Conservation (phyloP, 2,113 vertebrate genomes). For the Hippocampus zosterae region DNA sequence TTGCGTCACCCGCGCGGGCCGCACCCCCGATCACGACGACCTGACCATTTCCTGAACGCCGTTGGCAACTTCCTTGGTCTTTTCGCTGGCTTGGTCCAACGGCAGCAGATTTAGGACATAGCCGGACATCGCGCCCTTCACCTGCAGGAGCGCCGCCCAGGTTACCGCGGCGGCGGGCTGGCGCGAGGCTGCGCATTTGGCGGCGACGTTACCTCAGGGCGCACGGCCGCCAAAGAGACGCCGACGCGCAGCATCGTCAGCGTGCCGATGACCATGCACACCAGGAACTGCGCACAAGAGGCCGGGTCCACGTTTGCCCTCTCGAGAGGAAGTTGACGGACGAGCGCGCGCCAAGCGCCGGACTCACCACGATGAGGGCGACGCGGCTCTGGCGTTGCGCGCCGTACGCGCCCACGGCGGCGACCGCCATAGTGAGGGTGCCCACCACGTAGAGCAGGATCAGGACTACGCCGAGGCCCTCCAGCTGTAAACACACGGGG, state of each 20-base stretch:
- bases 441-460: neutral
- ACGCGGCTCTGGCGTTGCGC: neutral
- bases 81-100: neutral
- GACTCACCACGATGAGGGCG: slow-evolving; percentile 5
- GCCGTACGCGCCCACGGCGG: slow-evolving; percentile 1
- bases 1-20: too few relatives aligned
- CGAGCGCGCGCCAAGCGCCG: neutral
- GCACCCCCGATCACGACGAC: neutral
- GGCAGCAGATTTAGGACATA: neutral
- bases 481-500: neutral
- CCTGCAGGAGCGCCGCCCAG: neutral
- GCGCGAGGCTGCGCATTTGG: neutral
- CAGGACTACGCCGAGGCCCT: neutral
- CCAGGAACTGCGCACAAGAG: neutral
- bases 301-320: neutral
- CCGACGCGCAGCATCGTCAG: slow-evolving; percentile 4
- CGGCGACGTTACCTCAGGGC: neutral
- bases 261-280: slow-evolving; percentile 1
- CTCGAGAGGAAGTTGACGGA: neutral
- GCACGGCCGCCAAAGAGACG: neutral
- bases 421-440: neutral
- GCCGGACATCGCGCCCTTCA: neutral
- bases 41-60: neutral
- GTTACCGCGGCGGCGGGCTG: too few relatives aligned
- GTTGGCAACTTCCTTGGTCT: neutral